phyloP scores from a whole-genome alignment of 1,140 invertebrate genomes.

The Piezodorus guildinii region DNA sequence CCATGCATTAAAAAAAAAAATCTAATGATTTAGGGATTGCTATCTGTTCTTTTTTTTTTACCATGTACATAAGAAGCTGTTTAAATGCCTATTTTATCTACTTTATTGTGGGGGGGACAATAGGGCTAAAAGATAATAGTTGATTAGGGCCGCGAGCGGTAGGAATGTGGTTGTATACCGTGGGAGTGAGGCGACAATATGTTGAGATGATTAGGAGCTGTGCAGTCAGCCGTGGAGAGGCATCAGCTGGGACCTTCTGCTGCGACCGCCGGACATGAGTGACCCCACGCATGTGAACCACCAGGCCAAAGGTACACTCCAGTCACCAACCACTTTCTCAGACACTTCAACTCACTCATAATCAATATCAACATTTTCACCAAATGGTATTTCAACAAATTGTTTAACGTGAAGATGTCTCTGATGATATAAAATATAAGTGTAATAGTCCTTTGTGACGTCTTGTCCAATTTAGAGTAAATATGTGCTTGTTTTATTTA shows the following conservation, averaged over 20 bases:
- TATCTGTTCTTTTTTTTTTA: no score
- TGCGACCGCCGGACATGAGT: neutral
- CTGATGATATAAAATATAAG: no score
- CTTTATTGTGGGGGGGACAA: neutral
- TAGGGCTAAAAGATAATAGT: constrained; percentile 2
- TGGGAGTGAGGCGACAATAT: constrained; percentile 5
- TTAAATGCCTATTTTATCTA: neutral
- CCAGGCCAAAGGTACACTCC: neutral
- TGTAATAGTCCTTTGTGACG: no score
- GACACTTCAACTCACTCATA: no score
- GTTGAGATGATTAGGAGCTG: constrained; percentile 4
- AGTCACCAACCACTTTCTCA: neutral
- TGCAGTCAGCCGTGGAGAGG: neutral
- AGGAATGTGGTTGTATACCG: constrained; percentile 2
- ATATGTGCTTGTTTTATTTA: no score
- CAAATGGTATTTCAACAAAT: neutral
- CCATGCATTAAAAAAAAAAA: no score
- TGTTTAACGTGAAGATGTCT: no score
- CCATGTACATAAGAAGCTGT: no score
- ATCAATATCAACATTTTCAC: neutral
- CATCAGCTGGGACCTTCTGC: neutral
- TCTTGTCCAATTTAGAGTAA: no score
- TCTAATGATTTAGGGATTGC: no score
- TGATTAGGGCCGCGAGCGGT: constrained; percentile 4
- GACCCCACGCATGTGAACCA: neutral